phyloP scores from a whole-genome alignment of 1,140 invertebrate genomes.

The Drosophila rufa region DNA sequence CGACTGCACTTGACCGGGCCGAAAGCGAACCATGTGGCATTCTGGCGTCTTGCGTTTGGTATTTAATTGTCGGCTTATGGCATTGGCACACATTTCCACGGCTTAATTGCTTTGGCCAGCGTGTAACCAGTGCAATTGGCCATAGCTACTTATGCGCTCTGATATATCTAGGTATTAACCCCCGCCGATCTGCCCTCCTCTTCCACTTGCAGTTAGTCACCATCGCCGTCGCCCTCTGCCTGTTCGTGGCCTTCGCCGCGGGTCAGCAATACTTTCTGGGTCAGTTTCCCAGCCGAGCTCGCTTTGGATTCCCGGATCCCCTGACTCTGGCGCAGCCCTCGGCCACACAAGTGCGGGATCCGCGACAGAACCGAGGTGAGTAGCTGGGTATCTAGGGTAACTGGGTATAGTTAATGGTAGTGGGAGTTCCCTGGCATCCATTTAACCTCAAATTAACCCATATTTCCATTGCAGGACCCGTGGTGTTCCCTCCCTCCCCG shows the following conservation, averaged over 20 bases:
- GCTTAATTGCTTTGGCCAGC: slow-evolving; percentile 72
- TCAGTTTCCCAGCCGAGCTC: slow-evolving; percentile 61
- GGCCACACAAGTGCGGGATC: slow-evolving; percentile 71
- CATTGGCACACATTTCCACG: slow-evolving; percentile 76
- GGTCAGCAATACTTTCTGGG: slow-evolving; percentile 79
- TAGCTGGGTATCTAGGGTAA: neutral
- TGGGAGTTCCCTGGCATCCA: neutral
- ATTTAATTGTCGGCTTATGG: slow-evolving; percentile 68
- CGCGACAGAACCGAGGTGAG: slow-evolving; percentile 81
- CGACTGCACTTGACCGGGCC: slow-evolving; percentile 60
- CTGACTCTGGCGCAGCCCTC: slow-evolving; percentile 63
- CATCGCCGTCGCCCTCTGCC: slow-evolving; percentile 72
- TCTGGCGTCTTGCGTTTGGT: slow-evolving; percentile 44
- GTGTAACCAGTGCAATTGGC: slow-evolving; percentile 47
- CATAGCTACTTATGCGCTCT: neutral
- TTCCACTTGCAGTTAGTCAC: slow-evolving; percentile 74
- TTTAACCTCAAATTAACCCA: neutral
- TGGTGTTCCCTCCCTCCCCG: slow-evolving; percentile 83
- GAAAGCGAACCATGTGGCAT: slow-evolving; percentile 56
- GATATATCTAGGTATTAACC: slow-evolving; percentile 18
- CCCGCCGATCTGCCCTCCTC: slow-evolving; percentile 1
- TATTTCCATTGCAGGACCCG: slow-evolving; percentile 67
- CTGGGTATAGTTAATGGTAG: neutral
- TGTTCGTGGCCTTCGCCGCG: slow-evolving; percentile 73
- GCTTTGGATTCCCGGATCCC: slow-evolving; percentile 65